Evolutionary conservation across 2,888 invertebrate species (phyloP), one percentile per base, ranked within the genome.

Genomic region (Drosophila ezoana): DNA sequence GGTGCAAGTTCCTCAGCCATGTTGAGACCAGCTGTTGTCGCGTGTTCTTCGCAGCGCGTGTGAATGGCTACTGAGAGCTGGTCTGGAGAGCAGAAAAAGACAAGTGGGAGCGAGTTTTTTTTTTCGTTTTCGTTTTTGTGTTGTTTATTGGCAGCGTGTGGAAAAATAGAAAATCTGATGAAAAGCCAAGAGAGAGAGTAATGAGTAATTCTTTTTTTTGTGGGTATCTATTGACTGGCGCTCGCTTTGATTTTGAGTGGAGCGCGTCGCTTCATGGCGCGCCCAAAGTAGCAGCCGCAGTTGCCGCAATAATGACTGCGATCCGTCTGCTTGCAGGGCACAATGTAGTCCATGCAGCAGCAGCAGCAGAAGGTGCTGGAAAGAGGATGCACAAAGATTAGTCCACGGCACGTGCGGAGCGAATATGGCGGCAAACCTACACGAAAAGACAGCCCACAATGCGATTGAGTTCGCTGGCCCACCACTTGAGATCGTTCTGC

Each of bases 231-330:
- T 47, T 53, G 28, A 23, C 45, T 47, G 40, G 5, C 37, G 18
- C 13, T 52, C 9, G 63, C 14, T 40, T 83, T 81, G 18, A 85
- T 57, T 52, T 80, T 80, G 20, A 90, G 76, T 9, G 89, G 85
- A 4, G 73, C 64, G 49, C 87, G 77, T 60, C 90, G 80, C 67
- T 90, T 89, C 89, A 91, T 89, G 56, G 85, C 84, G 32, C 92
- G 88, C 3, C 92, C 92, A 76, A 91, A 91, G 77, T 90, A 92
- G 65, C 91, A 91, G 66, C 91, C 91, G 57, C 92, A 92, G 59
- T 92, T 90, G 72, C 87, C 89, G 41, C 92, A 92, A 60, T 92
- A 92, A 81, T 92, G 92, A 69, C 91, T 92, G 18, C 81, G 85
- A 69, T 92, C 92, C 20, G 90, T 89, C 61, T 91, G 87, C 70